Percentiles rank a stretch among this genome's conserved stretches.
These are phyloP conservation scores for Netelia melanura DNA, from an alignment of 2,888 invertebrate species.

Conservation along the genomic window DNA sequence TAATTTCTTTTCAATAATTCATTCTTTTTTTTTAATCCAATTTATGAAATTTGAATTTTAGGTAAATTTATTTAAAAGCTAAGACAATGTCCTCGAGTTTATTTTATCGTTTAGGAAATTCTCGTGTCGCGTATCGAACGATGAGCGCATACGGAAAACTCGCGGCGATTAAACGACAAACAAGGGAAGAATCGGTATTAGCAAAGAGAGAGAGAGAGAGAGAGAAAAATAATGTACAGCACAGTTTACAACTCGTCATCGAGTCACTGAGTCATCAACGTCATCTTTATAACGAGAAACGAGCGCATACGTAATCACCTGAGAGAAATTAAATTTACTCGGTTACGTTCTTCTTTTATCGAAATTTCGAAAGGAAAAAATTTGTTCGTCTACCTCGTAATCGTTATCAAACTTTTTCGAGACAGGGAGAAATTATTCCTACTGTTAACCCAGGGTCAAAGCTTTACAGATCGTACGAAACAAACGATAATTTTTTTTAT, in stretches of 20 bases:
- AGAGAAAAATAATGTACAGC: slow-evolving; percentile 4
- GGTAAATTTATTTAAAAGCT: too few relatives aligned
- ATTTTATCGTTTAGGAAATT: background rate
- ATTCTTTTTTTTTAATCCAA: too few relatives aligned
- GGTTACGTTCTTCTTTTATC: background rate
- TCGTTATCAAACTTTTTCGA: too few relatives aligned
- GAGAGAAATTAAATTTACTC: background rate
- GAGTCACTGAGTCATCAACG: slow-evolving; percentile 26
- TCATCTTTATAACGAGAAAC: slow-evolving; percentile 27
- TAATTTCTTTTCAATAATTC: too few relatives aligned
- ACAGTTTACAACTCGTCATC: slow-evolving; percentile 9
- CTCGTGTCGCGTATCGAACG: background rate
- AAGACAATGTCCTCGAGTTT: background rate
- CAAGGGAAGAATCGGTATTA: slow-evolving; percentile 8
- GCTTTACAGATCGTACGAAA: too few relatives aligned
- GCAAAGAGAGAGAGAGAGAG: background rate
- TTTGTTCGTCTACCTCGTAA: too few relatives aligned
- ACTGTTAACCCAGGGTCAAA: too few relatives aligned
- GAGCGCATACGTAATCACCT: background rate
- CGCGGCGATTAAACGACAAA: slow-evolving; percentile 24
- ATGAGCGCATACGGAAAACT: slow-evolving; percentile 4
- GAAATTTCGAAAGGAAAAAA: too few relatives aligned
- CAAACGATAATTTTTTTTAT: too few relatives aligned
- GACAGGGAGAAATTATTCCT: too few relatives aligned
- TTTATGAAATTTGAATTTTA: too few relatives aligned